These are phyloP conservation scores for Acleris cristana DNA, from an alignment of 2,888 invertebrate species.

Conservation along the genomic window DNA sequence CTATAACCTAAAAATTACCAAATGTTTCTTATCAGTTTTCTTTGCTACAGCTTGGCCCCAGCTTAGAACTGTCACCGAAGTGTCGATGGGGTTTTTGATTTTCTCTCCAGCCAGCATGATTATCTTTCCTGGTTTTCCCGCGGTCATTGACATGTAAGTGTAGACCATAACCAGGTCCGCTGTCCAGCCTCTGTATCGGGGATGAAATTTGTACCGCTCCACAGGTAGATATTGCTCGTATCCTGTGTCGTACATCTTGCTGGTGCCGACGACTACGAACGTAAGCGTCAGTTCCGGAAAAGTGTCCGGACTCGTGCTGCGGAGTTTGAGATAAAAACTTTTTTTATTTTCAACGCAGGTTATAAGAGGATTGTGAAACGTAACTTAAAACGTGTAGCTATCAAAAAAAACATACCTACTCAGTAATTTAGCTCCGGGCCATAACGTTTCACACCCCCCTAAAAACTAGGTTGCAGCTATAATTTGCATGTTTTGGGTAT, in stretches of 20 bases:
- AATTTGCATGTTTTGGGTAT: too few relatives aligned
- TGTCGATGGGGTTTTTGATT: conserved; percentile 50
- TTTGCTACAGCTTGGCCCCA: conserved; percentile 53
- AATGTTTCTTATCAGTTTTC: neutral
- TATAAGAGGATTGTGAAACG: too few relatives aligned
- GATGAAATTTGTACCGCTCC: conserved; percentile 61
- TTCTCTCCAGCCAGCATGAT: conserved; percentile 54
- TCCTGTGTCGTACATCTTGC: conserved; percentile 61
- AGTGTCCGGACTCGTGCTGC: conserved; percentile 40
- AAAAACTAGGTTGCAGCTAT: too few relatives aligned
- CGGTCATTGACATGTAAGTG: conserved; percentile 64
- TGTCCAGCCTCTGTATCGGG: conserved; percentile 55
- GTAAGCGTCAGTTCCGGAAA: conserved; percentile 61
- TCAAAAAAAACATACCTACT: too few relatives aligned
- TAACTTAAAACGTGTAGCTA: too few relatives aligned
- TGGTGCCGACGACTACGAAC: conserved; percentile 65
- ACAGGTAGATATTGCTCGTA: conserved; percentile 70
- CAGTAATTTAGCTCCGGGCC: too few relatives aligned
- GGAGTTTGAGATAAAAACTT: neutral
- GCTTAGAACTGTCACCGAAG: conserved; percentile 60
- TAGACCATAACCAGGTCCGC: conserved; percentile 62
- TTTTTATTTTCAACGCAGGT: too few relatives aligned
- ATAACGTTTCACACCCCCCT: too few relatives aligned
- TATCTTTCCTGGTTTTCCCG: conserved; percentile 59
- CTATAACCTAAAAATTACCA: neutral